A percentile compares a stretch with the other conserved stretches of the same genome.
Conservation (phyloP, 1,140 invertebrate species). For the Drosophila albomicans region DNA sequence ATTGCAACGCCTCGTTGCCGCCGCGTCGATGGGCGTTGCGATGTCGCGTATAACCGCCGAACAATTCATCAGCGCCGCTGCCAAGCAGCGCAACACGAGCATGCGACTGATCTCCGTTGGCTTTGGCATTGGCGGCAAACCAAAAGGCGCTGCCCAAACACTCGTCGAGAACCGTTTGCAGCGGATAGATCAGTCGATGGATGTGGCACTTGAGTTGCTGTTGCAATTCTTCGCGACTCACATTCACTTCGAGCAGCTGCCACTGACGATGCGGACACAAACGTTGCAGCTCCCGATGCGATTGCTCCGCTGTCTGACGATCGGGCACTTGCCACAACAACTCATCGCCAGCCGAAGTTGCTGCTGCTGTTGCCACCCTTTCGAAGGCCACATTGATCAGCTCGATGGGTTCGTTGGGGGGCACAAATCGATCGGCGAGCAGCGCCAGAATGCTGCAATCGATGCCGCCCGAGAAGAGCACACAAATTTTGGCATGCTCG, state of each 20-base stretch:
- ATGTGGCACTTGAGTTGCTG: conserved; percentile 87
- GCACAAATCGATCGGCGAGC: conserved; percentile 91
- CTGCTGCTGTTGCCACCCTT: conserved; percentile 74
- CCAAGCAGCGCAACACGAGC: conserved; percentile 86
- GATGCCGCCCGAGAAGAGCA: conserved; percentile 98
- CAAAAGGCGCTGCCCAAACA: conserved; percentile 97
- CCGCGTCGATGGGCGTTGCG: conserved; percentile 88
- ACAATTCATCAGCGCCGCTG: conserved; percentile 98
- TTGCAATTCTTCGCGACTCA: conserved; percentile 89
- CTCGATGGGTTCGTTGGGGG: conserved; percentile 91
- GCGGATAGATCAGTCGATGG: conserved; percentile 92
- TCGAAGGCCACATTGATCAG: conserved; percentile 99
- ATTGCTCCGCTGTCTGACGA: conserved; percentile 90
- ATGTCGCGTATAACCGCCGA: conserved; percentile 97
- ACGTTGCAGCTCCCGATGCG: conserved; percentile 89
- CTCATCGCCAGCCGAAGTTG: conserved; percentile 10
- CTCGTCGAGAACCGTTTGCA: conserved; percentile 96
- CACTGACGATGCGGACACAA: conserved; percentile 89
- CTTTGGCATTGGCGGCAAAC: conserved; percentile 92
- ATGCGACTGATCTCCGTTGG: conserved; percentile 87
- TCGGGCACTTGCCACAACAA: conserved; percentile 89
- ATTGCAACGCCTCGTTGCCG: conserved; percentile 85
- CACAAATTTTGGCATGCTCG: conserved; percentile 91
- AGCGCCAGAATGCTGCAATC: conserved; percentile 96
- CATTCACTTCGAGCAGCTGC: conserved; percentile 89